A percentile compares a stretch with the other conserved stretches of the same genome.
Conservation (phyloP, 1,140 invertebrate species). For the Solen grandis region DNA sequence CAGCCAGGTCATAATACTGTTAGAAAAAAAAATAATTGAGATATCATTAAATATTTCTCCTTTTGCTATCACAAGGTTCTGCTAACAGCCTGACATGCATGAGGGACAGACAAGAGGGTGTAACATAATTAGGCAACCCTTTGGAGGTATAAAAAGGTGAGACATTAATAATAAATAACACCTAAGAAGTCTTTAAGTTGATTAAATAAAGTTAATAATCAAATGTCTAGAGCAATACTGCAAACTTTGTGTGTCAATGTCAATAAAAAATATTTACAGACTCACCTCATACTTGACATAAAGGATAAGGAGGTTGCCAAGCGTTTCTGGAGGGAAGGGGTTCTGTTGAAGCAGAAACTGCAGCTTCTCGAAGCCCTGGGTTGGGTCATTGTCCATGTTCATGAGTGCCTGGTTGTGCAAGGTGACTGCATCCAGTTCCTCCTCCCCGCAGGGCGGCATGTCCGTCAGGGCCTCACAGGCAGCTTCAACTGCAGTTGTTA, state of each 20-base stretch:
- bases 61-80: no score
- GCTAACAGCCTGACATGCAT: no score
- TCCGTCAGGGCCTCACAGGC: conserved; percentile 97
- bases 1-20: conserved; percentile 96
- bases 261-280: not conserved
- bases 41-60: no score
- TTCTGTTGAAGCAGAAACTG: conserved; percentile 98
- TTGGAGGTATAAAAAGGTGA: no score
- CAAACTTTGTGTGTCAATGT: not conserved
- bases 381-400: conserved; percentile 94
- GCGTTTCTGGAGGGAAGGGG: conserved; percentile 97
- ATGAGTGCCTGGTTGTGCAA: conserved; percentile 98
- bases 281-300: conserved; percentile 95
- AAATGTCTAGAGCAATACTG: not conserved
- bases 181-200: no score
- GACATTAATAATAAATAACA: no score
- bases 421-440: conserved; percentile 98
- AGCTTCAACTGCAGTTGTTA: conserved; percentile 89
- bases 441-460: conserved; percentile 97
- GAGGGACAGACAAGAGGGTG: no score
- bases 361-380: conserved; percentile 97
- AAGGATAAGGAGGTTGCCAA: conserved; percentile 96
- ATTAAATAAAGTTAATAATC: no score
- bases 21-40: conserved; percentile 50
- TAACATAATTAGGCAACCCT: no score